Base-by-base conservation (phyloP, 2,113 vertebrate genomes). In the Sciurus niger region DNA sequence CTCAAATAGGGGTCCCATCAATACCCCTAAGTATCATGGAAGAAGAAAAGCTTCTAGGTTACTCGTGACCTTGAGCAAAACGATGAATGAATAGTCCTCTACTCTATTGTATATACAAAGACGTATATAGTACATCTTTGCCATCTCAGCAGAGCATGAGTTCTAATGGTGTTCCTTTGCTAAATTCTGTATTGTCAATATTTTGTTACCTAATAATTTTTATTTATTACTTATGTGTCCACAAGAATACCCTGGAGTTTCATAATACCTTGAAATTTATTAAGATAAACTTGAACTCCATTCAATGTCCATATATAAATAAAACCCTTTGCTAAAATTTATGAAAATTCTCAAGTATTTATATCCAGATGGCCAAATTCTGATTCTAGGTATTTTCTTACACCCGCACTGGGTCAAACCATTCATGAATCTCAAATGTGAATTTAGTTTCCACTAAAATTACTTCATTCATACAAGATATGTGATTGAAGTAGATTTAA, bases 281-380 rank as follows among this genome's bases (percentile, higher is more conserved):
- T 90, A 88, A 74, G 40, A 51, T 70, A 76, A 84, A 40, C 11
- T 72, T 73, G 48, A 93, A 80, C 6, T 30, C 3, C 25, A 58
- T 73, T 80, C 43, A 46, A 11, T 18, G 5, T 1, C 18, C 28
- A 43, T 28, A 7, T 24, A 34, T 53, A 84, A 92, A 86, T 89
- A 76, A 85, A 72, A 90, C 74, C 43, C 43, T 85, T 92, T 89
- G 17, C 7, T 82, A 65, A 89, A 65, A 72, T 84, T 70, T 65
- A 65, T 77, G 8, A 72, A 76, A 46, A 48, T 72, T 72, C n/a
- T 34, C 40, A 79, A 79, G 17, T 5, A 8, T 51, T 93, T 46
- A 43, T 30, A 53, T 65, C 22, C 40, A 78, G 79, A 68, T 58
- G 20, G 17, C 46, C 40, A 68, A 76, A 8, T 79, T 89, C 53